Evolutionary conservation across 2,888 invertebrate species (phyloP).

Genomic region (Trichopria drosophilae): DNA sequence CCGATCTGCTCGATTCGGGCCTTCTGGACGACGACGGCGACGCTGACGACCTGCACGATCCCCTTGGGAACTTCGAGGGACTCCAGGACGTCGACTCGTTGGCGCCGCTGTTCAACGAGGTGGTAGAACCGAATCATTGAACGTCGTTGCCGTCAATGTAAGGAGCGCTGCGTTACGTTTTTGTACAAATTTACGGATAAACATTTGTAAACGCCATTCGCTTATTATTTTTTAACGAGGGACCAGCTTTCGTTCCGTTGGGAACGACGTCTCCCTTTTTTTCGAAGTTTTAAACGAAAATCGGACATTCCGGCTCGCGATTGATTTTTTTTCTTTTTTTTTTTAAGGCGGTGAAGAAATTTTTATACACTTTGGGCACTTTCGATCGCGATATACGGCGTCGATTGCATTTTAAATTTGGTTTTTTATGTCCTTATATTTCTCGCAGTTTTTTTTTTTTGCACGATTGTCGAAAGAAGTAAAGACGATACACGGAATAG

Average conservation of each 20-base stretch:
- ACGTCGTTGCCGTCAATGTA: slow-evolving; percentile 1
- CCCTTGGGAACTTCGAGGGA: slow-evolving; percentile 53
- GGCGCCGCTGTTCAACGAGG: slow-evolving; percentile 55
- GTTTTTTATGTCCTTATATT: too few species aligned
- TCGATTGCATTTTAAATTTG: too few species aligned
- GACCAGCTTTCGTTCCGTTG: slow-evolving; percentile 6
- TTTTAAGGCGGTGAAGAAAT: too few species aligned
- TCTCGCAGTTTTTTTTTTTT: too few species aligned
- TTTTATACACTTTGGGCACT: too few species aligned
- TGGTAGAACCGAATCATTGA: slow-evolving; percentile 54
- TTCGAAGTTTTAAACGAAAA: too few species aligned
- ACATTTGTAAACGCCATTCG: background rate
- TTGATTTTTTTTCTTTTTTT: too few species aligned
- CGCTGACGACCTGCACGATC: slow-evolving; percentile 50
- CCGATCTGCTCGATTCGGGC: slow-evolving; percentile 50
- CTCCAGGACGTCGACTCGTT: slow-evolving; percentile 54
- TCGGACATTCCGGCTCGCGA: too few species aligned
- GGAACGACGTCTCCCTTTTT: too few species aligned
- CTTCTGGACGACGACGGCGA: slow-evolving; percentile 47
- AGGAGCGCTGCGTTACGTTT: slow-evolving; percentile 2
- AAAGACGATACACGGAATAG: too few species aligned
- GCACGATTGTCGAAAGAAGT: too few species aligned
- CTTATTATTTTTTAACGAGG: background rate
- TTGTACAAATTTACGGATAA: background rate
- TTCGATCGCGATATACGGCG: too few species aligned